Evolutionary conservation across 2,113 vertebrate species (phyloP).

Genomic region (Hippocampus zosterae): DNA sequence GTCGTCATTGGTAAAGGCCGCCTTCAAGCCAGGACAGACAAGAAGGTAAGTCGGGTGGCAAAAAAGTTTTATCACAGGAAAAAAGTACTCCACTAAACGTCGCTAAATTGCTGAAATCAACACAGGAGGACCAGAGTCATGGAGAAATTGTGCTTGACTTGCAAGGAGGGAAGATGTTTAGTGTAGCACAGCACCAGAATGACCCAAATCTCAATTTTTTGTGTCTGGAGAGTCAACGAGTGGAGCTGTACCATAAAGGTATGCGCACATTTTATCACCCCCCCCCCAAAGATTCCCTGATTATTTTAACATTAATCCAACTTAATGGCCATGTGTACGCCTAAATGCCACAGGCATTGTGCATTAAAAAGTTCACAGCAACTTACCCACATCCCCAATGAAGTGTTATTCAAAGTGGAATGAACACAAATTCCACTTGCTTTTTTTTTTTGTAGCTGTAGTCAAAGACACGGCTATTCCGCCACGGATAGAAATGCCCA

Average conservation of each 20-base stretch:
- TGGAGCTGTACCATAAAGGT: conserved; percentile 85
- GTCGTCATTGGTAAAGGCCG: conserved; percentile 80
- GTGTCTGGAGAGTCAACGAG: conserved; percentile 80
- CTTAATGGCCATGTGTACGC: background rate
- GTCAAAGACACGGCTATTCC: conserved; percentile 75
- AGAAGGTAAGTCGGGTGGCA: conserved; percentile 71
- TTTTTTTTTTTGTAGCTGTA: conserved; percentile 60
- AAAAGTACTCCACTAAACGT: background rate
- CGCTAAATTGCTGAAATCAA: background rate
- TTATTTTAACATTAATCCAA: background rate
- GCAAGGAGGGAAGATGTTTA: conserved; percentile 84
- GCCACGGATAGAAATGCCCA: conserved; percentile 75
- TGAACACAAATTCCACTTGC: background rate
- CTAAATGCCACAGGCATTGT: background rate
- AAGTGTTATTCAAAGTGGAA: too few relatives aligned
- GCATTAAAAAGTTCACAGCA: background rate
- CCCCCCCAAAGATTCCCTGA: background rate
- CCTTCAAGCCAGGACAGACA: conserved; percentile 79
- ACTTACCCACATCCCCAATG: too few relatives aligned
- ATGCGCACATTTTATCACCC: background rate
- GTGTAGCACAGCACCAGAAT: conserved; percentile 82
- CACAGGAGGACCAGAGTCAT: conserved; percentile 75
- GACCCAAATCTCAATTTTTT: conserved; percentile 82
- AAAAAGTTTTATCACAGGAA: background rate
- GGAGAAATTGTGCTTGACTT: conserved; percentile 84